Evolutionary conservation across 2,797 vertebrate genomes (phyloP), one percentile per base, ranked within the genome.

Genomic region (Smutsia temminckii): DNA sequence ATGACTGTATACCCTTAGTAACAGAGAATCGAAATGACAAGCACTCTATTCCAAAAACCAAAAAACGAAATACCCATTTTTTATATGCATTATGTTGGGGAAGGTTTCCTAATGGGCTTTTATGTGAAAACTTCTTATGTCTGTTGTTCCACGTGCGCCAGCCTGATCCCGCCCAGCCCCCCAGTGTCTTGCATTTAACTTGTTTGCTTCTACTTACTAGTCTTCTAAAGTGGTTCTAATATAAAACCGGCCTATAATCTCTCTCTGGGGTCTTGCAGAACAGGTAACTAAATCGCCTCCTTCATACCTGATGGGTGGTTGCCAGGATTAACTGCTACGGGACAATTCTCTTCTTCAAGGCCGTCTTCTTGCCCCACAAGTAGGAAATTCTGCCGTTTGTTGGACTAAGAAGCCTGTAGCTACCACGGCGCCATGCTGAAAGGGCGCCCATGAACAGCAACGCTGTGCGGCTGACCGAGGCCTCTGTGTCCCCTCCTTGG

Each of bases 11-110:
- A 64, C 69, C 92, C 68, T 61, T 10, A 78, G 46, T 61, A 80
- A 95, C 83, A 91, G 71, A 80, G 49, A 63, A 78, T 69, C 51
- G 86, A 85, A 96, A 94, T 92, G 95, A 93, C 83, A 94, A 79
- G 84, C 37, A 16, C 29, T 23, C 74, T 89, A 57, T 55, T 86
- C 10, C 27, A 81, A 91, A 71, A 69, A 10, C 25, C 29, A 16
- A 46, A n/a, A 74, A 75, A 71, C 25, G 29, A 14, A 46, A 72
- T 11, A 20, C 13, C 55, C 46, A 40, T 59, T 68, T 42, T 74
- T 37, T 74, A 5, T 5, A 32, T 2, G 32, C 25, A 27, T 37
- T 17, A 6, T 9, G 27, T 20, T 27, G 32, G 9, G 12, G 37
- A n/a, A 51, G 69, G 27, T 34, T 66, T 75, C 68, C 75, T 42